Base-by-base conservation (phyloP, 2,113 vertebrate genomes). In the Lepus timidus region DNA sequence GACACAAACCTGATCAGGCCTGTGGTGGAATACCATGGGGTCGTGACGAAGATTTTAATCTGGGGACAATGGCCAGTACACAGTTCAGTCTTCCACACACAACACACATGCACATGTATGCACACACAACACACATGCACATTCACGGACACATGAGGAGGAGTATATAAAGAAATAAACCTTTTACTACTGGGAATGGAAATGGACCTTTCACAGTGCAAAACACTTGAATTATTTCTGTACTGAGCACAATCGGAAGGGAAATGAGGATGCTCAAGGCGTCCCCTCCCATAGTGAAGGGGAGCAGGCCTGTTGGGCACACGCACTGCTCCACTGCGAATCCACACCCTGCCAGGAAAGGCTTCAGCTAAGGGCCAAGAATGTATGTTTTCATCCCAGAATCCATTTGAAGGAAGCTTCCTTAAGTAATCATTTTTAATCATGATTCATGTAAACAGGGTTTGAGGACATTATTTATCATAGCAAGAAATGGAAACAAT, bases 111-210 rank as follows among this genome's bases (percentile, higher is more conserved):
- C 2, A 0, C 33, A 23, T 16, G 44, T 4, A 52, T 31, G 64
- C 62, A 52, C 68, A 20, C 1, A 78, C 0, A 2, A 8, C 19
- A 12, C 4, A 51, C 10, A 6, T 0, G 0, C 2, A 12, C 3
- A 29, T 62, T 36, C 74, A 16, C 0, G 58, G 6, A 31, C n/a
- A 16, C 17, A 33, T 6, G 4, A 13, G 3, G 9, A 17, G 76
- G 12, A 44, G 27, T 16, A 9, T 75, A 36, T 64, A 88, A 29
- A 44, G 1, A 36, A 3, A 55, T 55, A 3, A 16, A 44, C 55
- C 22, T 33, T 81, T 36, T 58, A 81, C 29, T n/a, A 25, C 67
- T 51, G 20, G 9, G 3, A 64, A n/a, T 74, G 29, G 39, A 94
- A 76, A 73, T 51, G 12, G 22, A 85, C 25, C 62, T 75, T 68